These are phyloP conservation scores for Tauraco hartlaubi DNA, from an alignment of 2,797 vertebrate genomes.

Conservation along the genomic window DNA sequence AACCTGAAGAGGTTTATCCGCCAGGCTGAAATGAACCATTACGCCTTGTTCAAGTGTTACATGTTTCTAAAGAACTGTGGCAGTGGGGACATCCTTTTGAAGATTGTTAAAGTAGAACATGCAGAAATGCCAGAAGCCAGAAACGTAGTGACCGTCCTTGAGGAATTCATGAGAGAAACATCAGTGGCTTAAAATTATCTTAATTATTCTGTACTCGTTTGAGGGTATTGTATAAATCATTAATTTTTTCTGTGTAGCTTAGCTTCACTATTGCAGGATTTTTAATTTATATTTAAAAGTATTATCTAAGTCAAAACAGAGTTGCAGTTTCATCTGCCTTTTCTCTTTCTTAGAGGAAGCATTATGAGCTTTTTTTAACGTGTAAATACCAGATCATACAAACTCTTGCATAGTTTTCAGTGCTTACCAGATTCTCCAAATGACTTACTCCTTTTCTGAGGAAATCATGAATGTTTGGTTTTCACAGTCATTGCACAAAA, in stretches of 20 bases:
- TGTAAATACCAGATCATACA: background rate
- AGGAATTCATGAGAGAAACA: constrained; percentile 92
- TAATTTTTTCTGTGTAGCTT: constrained; percentile 15
- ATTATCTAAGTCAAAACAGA: constrained; percentile 6
- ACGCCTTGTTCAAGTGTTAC: constrained; percentile 95
- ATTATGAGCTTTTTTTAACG: background rate
- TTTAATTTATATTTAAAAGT: constrained; percentile 39
- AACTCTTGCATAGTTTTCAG: background rate
- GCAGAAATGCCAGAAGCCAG: constrained; percentile 93
- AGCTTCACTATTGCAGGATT: background rate
- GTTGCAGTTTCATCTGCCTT: background rate
- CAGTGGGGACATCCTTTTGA: constrained; percentile 92
- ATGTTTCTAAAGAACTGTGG: constrained; percentile 96
- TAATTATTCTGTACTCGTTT: background rate
- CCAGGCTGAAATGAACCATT: constrained; percentile 98
- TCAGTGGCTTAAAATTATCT: constrained; percentile 12
- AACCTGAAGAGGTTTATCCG: constrained; percentile 96
- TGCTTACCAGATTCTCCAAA: background rate
- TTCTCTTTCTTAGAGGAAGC: background rate
- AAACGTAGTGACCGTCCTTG: constrained; percentile 91
- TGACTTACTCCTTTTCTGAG: background rate
- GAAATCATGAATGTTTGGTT: background rate
- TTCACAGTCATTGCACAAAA: background rate
- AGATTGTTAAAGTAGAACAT: constrained; percentile 93
- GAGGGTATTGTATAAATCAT: background rate